These are phyloP conservation scores for Anoplopoma fimbria DNA, from an alignment of 2,113 vertebrate species.

Conservation along the genomic window DNA sequence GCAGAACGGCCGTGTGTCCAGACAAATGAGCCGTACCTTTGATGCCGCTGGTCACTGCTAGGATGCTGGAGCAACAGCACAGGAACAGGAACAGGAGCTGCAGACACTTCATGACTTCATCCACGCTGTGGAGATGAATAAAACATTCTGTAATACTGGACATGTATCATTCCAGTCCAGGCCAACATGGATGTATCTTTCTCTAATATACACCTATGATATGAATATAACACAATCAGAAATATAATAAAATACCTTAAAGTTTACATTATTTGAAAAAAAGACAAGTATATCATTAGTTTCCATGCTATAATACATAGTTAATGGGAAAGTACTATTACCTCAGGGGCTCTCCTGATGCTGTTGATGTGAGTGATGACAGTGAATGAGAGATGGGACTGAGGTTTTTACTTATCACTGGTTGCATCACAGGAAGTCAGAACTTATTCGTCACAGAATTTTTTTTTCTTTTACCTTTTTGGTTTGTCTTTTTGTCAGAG, in stretches of 20 bases:
- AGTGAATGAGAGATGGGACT: slow-evolving; percentile 42
- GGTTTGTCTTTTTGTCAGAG: not conserved
- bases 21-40: slow-evolving; percentile 14
- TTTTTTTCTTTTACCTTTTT: slow-evolving; percentile 4
- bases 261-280: not conserved
- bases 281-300: not conserved
- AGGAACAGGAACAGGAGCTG: slow-evolving; percentile 34
- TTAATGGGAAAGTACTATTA: slow-evolving; percentile 29
- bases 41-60: not conserved
- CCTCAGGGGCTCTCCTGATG: slow-evolving; percentile 46
- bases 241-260: not conserved
- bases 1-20: not conserved
- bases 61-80: slow-evolving; percentile 35
- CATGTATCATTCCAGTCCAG: not conserved
- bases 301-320: not conserved
- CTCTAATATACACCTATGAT: not conserved
- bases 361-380: slow-evolving; percentile 10
- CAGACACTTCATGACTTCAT: slow-evolving; percentile 36
- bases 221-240: not conserved
- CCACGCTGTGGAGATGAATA: slow-evolving; percentile 2
- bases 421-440: slow-evolving; percentile 49
- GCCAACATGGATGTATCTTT: not conserved
- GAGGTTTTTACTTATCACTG: slow-evolving; percentile 44
- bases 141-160: not conserved
- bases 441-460: not conserved